Percentiles rank a stretch among this genome's conserved stretches.
Evolutionary conservation across 2,113 vertebrate species (phyloP).

Genomic region (Oophaga pumilio): DNA sequence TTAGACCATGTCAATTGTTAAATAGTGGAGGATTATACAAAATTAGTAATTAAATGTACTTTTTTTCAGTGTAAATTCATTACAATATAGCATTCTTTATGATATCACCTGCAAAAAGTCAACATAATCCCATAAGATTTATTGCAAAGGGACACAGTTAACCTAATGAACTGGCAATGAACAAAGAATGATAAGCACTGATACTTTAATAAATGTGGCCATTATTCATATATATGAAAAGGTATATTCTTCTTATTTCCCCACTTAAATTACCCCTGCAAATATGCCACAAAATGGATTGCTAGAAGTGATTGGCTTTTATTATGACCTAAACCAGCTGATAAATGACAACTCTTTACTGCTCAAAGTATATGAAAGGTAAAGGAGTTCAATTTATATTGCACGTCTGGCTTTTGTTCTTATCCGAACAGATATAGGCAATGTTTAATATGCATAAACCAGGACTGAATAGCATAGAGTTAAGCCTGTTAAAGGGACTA

Average conservation of each 20-base stretch:
- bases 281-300: background rate
- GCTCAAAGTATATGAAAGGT: background rate
- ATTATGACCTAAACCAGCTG: background rate
- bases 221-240: too few species aligned
- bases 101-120: background rate
- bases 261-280: background rate
- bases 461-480: slow-evolving; percentile 26
- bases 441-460: slow-evolving; percentile 30
- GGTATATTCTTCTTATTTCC: background rate
- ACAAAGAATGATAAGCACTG: background rate
- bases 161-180: background rate
- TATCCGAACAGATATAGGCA: slow-evolving; percentile 2
- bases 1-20: too few species aligned
- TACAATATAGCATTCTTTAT: background rate
- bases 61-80: background rate
- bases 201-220: background rate
- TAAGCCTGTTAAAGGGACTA: slow-evolving; percentile 27
- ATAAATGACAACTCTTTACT: background rate
- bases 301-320: background rate
- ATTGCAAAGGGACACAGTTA: background rate
- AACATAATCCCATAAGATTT: background rate
- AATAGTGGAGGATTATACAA: too few species aligned
- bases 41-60: background rate
- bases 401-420: slow-evolving; percentile 13
- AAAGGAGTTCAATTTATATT: background rate